Evolutionary conservation across 1,140 invertebrate species (phyloP).

Genomic region (Lordiphosa collinella): DNA sequence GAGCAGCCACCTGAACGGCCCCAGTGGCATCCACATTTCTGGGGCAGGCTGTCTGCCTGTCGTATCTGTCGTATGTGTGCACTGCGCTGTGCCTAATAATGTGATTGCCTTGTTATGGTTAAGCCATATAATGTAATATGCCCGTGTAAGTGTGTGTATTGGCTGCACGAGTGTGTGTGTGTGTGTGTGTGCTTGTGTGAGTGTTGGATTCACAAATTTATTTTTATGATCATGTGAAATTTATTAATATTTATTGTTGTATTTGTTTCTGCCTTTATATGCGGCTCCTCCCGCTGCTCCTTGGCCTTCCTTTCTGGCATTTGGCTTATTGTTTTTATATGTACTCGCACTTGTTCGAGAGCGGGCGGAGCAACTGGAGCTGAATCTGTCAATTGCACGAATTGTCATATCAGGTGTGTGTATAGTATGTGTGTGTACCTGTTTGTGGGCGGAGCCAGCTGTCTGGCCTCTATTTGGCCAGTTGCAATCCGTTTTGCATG

Average conservation of each 20-base stretch:
- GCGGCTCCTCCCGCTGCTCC: slow-evolving; percentile 16
- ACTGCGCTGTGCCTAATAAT: slow-evolving; percentile 63
- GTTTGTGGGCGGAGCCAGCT: too few species aligned
- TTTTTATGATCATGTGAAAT: slow-evolving; percentile 78
- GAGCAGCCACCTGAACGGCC: slow-evolving; percentile 18
- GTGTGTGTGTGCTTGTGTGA: slow-evolving; percentile 33
- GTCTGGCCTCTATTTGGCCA: too few species aligned
- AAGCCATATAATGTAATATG: slow-evolving; percentile 76
- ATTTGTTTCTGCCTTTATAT: slow-evolving; percentile 37
- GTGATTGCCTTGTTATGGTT: slow-evolving; percentile 77
- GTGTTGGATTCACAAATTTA: slow-evolving; percentile 75
- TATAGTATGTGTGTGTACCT: too few species aligned
- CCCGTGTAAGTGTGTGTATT: slow-evolving; percentile 24
- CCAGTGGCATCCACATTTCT: slow-evolving; percentile 20
- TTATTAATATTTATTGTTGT: slow-evolving; percentile 78
- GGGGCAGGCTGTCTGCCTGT: slow-evolving; percentile 3
- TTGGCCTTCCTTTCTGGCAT: slow-evolving; percentile 23
- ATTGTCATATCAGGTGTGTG: too few species aligned
- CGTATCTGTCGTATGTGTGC: slow-evolving; percentile 27
- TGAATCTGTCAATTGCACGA: too few species aligned
- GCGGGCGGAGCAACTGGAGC: too few species aligned
- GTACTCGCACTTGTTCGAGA: slow-evolving; percentile 21
- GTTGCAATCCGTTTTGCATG: too few species aligned
- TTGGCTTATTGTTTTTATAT: slow-evolving; percentile 74
- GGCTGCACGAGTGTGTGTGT: slow-evolving; percentile 28